Conservation (phyloP, 1,140 invertebrate species). For the Arctopsyche grandis region DNA sequence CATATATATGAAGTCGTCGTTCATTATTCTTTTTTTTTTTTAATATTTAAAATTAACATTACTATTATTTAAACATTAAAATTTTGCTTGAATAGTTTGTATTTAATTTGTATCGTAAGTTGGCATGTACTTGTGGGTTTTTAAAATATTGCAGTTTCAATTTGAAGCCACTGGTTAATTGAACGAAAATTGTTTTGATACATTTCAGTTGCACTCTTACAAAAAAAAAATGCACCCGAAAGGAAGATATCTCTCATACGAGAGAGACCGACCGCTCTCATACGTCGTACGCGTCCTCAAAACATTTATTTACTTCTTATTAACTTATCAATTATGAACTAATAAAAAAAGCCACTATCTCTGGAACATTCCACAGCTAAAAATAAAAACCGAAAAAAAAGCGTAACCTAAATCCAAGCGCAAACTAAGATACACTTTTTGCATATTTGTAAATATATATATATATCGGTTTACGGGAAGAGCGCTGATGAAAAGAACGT, state of each 20-base stretch:
- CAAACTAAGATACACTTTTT: background rate
- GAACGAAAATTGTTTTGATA: conserved; percentile 21
- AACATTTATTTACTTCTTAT: too few relatives aligned
- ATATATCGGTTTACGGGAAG: too few relatives aligned
- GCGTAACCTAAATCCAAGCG: background rate
- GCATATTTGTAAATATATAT: too few relatives aligned
- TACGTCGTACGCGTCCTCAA: too few relatives aligned
- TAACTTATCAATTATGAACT: too few relatives aligned
- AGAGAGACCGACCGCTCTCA: too few relatives aligned
- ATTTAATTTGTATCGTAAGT: conserved; percentile 46
- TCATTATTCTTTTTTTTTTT: conserved; percentile 10
- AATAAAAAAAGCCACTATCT: background rate
- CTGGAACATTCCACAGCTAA: background rate
- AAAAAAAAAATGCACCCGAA: background rate
- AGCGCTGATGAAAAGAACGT: too few relatives aligned
- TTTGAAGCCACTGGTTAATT: conserved; percentile 2
- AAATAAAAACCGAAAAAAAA: background rate
- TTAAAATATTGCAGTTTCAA: conserved; percentile 22
- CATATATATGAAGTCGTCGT: conserved; percentile 23
- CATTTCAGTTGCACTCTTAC: background rate
- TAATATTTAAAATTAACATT: conserved; percentile 35
- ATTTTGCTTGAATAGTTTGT: conserved; percentile 39
- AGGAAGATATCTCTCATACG: background rate
- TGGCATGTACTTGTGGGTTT: conserved; percentile 39
- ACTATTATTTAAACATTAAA: conserved; percentile 45